Evolutionary conservation across 2,888 invertebrate species (phyloP), one percentile per base, ranked within the genome.

Genomic region (Saturnia pavonia): DNA sequence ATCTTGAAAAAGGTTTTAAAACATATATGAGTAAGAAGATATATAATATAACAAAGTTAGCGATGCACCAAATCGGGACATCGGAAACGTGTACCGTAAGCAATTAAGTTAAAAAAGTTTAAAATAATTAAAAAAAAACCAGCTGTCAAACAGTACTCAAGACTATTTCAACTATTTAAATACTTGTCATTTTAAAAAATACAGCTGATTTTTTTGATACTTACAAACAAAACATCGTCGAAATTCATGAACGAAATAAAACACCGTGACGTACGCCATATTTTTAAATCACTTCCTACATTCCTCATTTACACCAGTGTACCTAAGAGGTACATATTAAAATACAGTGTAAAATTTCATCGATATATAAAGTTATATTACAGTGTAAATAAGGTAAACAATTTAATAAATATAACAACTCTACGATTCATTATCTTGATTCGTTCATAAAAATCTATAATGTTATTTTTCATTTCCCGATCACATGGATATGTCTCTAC

Each of bases 401-500:
- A 16, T 19, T 0, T 11, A 65, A 40, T 19, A 40, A 65, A 40
- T 40, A 40, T 27, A 60, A 57, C 9, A 27, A 60, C 25, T 27
- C 6, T 60, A 14, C 14, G 19, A 34, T 65, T 34, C 1, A 40
- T 34, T 4, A 34, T n/a, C 40, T 1, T 1, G 19, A 7, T 65
- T 65, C 65, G 65, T 65, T 65, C 65, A 65, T 65, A 19, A 40
- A 65, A 65, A 65, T 65, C 8, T 8, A 65, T 40, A 65, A 65
- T n/a, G 40, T 9, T 40, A 40, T 1, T 19, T 40, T 19, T 19
- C 0, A 34, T 40, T 40, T 9, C 75, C 27, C 3, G 3, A 65
- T 76, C 81, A 82, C 72, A 83, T 84, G 83, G 81, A 84, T 79
- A 84, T 75, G 80, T 82, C 82, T 82, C 82, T 66, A 51, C 0